phyloP scores from a whole-genome alignment of 35 echinoderm and acorn worm species.

The Apostichopus californicus region DNA sequence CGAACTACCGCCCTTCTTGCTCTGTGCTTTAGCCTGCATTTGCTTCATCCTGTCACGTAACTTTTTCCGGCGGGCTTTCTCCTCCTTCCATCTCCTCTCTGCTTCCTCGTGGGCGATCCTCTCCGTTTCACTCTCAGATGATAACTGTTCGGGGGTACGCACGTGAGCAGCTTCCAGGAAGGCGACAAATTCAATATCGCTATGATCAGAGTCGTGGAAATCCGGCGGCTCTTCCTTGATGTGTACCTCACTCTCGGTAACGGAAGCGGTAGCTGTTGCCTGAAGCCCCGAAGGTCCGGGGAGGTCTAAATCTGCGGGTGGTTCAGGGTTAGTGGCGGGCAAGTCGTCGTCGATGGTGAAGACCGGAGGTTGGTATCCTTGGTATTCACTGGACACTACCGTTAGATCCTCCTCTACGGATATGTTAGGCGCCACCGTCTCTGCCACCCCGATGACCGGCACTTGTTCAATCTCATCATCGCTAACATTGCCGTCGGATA shows the following conservation, averaged over 20 bases:
- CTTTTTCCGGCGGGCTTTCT: conserved; percentile 4
- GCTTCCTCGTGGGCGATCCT: conserved; percentile 26
- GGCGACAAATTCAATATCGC: conserved; percentile 78
- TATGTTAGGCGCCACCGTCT: background rate
- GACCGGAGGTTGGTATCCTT: background rate
- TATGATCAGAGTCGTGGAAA: conserved; percentile 60
- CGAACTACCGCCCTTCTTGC: background rate
- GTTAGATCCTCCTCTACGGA: background rate
- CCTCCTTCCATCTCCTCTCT: conserved; percentile 10
- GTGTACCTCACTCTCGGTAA: conserved; percentile 13
- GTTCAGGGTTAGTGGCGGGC: conserved; percentile 33
- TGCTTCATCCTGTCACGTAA: conserved; percentile 9
- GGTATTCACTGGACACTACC: background rate
- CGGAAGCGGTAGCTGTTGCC: background rate
- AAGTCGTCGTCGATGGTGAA: conserved; percentile 49
- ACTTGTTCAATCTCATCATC: conserved; percentile 17
- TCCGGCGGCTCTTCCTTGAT: conserved; percentile 40
- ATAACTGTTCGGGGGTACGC: conserved; percentile 77
- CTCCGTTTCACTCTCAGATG: conserved; percentile 51
- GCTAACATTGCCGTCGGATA: conserved; percentile 42
- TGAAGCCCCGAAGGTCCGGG: conserved; percentile 1
- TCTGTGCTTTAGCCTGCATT: background rate
- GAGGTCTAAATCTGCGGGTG: background rate
- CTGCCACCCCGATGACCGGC: background rate
- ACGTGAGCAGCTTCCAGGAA: conserved; percentile 61